phyloP scores from a whole-genome alignment of 2,113 vertebrate genomes.

The Herpetotheres cachinnans region DNA sequence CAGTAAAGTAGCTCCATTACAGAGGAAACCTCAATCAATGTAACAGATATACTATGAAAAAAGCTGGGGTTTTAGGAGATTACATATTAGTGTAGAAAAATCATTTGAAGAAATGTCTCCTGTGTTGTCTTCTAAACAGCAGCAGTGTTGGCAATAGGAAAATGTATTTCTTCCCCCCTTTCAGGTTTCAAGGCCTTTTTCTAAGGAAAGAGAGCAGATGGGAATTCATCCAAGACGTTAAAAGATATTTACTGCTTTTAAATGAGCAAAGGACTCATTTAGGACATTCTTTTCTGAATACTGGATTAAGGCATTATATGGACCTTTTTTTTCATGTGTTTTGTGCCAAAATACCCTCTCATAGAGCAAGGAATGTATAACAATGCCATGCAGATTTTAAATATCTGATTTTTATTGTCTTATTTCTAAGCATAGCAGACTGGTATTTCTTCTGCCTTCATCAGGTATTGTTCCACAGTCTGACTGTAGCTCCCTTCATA shows the following conservation, averaged over 20 bases:
- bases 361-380: neutral
- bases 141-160: neutral
- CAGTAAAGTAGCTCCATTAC: neutral
- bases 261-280: neutral
- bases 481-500: neutral
- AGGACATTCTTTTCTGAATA: neutral
- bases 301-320: neutral
- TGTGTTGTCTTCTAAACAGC: neutral
- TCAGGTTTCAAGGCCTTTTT: neutral
- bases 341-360: neutral
- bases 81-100: neutral
- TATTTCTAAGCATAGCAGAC: neutral
- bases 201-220: neutral
- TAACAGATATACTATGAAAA: neutral
- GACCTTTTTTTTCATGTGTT: neutral
- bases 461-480: neutral
- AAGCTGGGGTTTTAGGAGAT: neutral
- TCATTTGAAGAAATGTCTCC: neutral
- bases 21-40: neutral
- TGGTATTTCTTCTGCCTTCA: neutral
- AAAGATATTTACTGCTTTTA: conserved; percentile 20
- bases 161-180: neutral
- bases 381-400: neutral
- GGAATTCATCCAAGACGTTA: neutral
- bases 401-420: neutral